A percentile compares a stretch with the other conserved stretches of the same genome.
Conservation (phyloP, 2,113 vertebrate genomes). For the Planiliza haematocheilus region DNA sequence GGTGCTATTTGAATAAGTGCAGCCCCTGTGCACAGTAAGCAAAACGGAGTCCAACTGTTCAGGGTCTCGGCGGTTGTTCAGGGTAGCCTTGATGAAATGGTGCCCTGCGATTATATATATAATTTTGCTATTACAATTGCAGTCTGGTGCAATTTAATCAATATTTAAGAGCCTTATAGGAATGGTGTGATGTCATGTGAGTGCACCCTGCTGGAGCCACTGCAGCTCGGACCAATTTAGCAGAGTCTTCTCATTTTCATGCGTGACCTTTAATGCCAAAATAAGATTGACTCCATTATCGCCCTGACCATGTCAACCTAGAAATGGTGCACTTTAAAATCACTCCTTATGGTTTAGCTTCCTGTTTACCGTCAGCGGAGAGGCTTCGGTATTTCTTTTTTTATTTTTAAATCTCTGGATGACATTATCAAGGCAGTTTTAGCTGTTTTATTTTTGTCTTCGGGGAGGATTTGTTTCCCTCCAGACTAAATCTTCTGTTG, state of each 20-base stretch:
- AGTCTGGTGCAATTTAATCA: slow-evolving; percentile 17
- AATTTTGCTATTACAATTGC: background rate
- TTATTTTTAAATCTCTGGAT: background rate
- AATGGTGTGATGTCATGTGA: slow-evolving; percentile 2
- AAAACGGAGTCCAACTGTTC: background rate
- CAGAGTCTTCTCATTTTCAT: slow-evolving; percentile 30
- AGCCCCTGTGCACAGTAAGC: background rate
- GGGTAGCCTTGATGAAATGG: background rate
- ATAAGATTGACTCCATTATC: slow-evolving; percentile 30
- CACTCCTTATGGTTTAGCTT: slow-evolving; percentile 16
- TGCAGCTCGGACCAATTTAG: slow-evolving; percentile 1
- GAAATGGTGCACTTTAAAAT: slow-evolving; percentile 27
- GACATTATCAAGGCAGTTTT: slow-evolving; percentile 14
- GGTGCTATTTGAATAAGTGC: background rate
- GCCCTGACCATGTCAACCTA: background rate
- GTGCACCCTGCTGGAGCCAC: slow-evolving; percentile 12
- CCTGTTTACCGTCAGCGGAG: slow-evolving; percentile 1
- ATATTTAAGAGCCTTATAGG: slow-evolving; percentile 4
- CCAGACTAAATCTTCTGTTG: slow-evolving; percentile 7
- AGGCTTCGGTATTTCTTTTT: slow-evolving; percentile 4
- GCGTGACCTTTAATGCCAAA: slow-evolving; percentile 48
- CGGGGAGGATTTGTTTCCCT: slow-evolving; percentile 1
- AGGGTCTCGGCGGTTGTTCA: slow-evolving; percentile 1
- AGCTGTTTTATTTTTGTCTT: slow-evolving; percentile 8
- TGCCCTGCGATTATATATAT: background rate